Conservation (phyloP, 2,797 vertebrate species). For the Oophaga sylvatica region DNA sequence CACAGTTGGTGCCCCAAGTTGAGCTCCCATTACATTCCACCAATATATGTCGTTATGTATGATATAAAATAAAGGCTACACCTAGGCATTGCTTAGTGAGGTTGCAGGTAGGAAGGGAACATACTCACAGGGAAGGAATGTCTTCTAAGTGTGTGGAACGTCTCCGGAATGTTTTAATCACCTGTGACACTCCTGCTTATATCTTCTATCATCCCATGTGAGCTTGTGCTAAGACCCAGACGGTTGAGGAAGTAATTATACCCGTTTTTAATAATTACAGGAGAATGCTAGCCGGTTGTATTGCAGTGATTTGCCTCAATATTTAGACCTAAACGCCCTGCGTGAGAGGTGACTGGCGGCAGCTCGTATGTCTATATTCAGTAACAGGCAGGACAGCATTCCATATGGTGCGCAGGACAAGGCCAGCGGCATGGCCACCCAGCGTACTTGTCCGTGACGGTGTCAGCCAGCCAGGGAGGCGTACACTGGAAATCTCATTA, state of each 20-base stretch:
- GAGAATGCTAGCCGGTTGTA: not conserved
- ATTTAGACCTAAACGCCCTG: not conserved
- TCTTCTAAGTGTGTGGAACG: conserved; percentile 38
- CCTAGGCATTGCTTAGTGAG: not conserved
- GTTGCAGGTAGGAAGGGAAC: not conserved
- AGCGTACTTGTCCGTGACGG: not conserved
- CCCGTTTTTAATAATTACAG: not conserved
- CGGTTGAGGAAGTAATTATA: not conserved
- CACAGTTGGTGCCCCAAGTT: not conserved
- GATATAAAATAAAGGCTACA: not conserved
- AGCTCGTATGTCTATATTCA: not conserved
- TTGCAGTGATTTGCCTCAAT: not conserved
- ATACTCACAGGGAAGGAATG: conserved; percentile 42
- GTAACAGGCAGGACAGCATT: conserved; percentile 41
- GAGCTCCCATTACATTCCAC: not conserved
- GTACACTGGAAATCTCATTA: conserved; percentile 1
- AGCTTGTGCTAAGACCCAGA: not conserved
- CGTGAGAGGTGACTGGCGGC: not conserved
- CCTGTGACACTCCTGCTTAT: conserved; percentile 25
- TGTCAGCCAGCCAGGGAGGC: conserved; percentile 2
- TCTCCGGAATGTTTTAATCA: conserved; percentile 35
- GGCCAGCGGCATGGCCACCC: not conserved
- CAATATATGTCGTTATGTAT: not conserved
- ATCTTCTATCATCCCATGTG: conserved; percentile 14
- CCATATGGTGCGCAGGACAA: not conserved